Evolutionary conservation across 1,140 invertebrate species (phyloP).

Genomic region (Heliothis virescens): DNA sequence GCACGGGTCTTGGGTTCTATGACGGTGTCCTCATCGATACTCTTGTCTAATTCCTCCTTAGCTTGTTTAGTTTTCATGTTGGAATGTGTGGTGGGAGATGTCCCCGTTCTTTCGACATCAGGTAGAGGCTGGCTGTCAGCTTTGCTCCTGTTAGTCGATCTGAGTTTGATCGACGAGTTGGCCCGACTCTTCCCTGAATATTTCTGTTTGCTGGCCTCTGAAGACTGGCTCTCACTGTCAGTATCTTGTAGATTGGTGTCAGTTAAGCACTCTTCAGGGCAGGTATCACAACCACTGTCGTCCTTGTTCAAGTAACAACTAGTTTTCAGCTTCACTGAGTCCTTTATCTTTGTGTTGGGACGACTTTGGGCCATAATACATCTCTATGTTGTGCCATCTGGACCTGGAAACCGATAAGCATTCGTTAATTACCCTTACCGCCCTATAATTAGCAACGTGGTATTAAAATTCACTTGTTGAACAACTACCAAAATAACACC

Average conservation of each 20-base stretch:
- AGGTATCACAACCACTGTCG: conserved; percentile 53
- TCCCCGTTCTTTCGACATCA: conserved; percentile 81
- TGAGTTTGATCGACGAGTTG: conserved; percentile 52
- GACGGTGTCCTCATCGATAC: conserved; percentile 78
- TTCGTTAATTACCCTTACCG: conserved; percentile 46
- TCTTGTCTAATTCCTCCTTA: conserved; percentile 82
- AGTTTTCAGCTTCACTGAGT: conserved; percentile 51
- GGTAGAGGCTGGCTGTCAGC: conserved; percentile 71
- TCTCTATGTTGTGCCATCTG: conserved; percentile 63
- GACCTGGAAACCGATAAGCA: conserved; percentile 71
- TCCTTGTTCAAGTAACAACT: conserved; percentile 45
- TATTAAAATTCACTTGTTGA: conserved; percentile 54
- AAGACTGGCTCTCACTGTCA: conserved; percentile 35
- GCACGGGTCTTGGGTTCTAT: conserved; percentile 81
- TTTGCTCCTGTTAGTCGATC: conserved; percentile 58
- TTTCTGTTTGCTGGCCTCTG: conserved; percentile 33
- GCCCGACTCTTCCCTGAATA: conserved; percentile 18
- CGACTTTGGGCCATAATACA: conserved; percentile 63
- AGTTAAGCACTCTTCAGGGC: conserved; percentile 47
- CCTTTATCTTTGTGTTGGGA: conserved; percentile 57
- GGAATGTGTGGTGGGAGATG: conserved; percentile 79
- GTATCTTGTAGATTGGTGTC: conserved; percentile 36
- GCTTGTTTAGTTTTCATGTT: conserved; percentile 84
- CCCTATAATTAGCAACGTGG: conserved; percentile 57
- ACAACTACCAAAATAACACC: conserved; percentile 30